Percentiles rank a stretch among this genome's conserved stretches.
Conservation (phyloP, 2,113 vertebrate species). For the Laticauda colubrina region DNA sequence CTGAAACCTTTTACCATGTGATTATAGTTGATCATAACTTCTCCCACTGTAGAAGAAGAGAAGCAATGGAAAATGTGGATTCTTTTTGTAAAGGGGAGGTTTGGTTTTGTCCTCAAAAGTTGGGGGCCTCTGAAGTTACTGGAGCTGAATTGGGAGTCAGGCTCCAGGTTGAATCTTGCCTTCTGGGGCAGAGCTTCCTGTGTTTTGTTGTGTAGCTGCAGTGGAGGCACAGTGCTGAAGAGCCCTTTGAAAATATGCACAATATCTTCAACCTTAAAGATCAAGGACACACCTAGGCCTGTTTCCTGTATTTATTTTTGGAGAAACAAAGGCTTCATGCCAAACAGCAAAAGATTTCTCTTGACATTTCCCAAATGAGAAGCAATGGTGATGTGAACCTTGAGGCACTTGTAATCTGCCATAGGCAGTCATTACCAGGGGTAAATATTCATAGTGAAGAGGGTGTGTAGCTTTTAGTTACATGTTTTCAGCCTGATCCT, state of each 20-base stretch:
- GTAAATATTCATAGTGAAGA: not conserved
- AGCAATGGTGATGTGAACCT: not conserved
- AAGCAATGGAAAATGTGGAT: not conserved
- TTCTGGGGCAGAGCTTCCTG: constrained; percentile 55
- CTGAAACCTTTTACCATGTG: not conserved
- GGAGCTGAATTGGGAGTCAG: not conserved
- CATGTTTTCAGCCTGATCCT: not conserved
- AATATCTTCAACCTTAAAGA: constrained; percentile 64
- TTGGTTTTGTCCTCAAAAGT: not conserved
- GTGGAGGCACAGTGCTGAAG: constrained; percentile 61
- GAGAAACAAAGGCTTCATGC: constrained; percentile 38
- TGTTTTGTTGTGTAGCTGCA: constrained; percentile 67
- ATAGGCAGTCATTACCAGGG: not conserved
- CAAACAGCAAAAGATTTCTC: not conserved
- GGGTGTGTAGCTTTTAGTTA: not conserved
- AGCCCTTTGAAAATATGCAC: constrained; percentile 69
- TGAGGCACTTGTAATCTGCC: not conserved
- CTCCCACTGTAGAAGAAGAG: not conserved
- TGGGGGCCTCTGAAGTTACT: not conserved
- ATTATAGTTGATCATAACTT: not conserved
- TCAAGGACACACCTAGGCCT: constrained; percentile 62
- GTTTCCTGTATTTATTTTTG: constrained; percentile 71
- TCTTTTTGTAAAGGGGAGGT: not conserved
- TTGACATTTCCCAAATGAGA: not conserved
- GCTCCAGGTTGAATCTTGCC: not conserved